phyloP scores from a whole-genome alignment of 2,888 invertebrate genomes.

The Malthinus seriepunctatus region DNA sequence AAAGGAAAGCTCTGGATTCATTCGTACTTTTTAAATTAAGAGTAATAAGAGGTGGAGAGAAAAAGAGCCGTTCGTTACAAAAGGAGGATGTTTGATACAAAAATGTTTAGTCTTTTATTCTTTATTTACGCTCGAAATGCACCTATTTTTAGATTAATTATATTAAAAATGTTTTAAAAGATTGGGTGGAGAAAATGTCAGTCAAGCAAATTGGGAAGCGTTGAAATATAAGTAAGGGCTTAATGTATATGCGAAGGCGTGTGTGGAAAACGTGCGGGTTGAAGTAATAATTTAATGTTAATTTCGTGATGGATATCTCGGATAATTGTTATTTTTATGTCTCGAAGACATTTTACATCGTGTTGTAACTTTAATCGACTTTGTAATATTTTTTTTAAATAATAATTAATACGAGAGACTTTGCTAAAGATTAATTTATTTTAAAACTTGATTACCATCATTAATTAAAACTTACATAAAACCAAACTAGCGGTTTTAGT shows the following conservation, averaged over 20 bases:
- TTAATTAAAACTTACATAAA: too few species aligned
- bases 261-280: slow-evolving; percentile 34
- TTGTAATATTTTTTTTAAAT: too few species aligned
- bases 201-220: slow-evolving; percentile 46
- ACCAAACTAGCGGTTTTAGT: too few species aligned
- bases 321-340: too few species aligned
- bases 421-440: too few species aligned
- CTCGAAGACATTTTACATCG: too few species aligned
- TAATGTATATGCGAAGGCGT: slow-evolving; percentile 38
- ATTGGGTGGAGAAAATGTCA: slow-evolving; percentile 40
- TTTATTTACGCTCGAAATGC: neutral
- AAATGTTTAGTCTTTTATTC: slow-evolving; percentile 1
- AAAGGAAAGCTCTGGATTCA: slow-evolving; percentile 16
- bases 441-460: too few species aligned
- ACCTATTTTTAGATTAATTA: too few species aligned
- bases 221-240: slow-evolving; percentile 37
- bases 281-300: slow-evolving; percentile 36
- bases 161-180: slow-evolving; percentile 40
- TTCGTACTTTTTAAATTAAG: slow-evolving; percentile 25
- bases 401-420: too few species aligned
- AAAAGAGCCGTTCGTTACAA: slow-evolving; percentile 3
- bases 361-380: too few species aligned
- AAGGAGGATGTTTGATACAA: slow-evolving; percentile 7
- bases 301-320: slow-evolving; percentile 36
- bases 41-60: slow-evolving; percentile 20